Conservation (phyloP, 2,888 invertebrate species). For the Temnothorax ravouxi region DNA sequence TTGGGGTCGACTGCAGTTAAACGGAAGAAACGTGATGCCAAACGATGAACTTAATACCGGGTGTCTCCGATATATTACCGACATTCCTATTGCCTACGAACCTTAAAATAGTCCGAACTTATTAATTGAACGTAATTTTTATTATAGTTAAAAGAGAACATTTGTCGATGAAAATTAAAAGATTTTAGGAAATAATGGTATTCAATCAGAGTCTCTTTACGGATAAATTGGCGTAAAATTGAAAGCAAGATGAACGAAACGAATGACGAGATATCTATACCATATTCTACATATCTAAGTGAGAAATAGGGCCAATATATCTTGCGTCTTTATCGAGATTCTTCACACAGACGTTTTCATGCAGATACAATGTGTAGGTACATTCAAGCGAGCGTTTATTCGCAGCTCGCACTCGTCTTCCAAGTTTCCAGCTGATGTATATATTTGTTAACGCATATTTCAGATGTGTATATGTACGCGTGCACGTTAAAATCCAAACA, state of each 20-base stretch:
- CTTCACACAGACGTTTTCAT: background rate
- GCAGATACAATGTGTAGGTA: background rate
- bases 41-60: background rate
- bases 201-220: background rate
- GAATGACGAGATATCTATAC: background rate
- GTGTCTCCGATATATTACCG: background rate
- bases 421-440: background rate
- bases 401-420: background rate
- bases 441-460: conserved; percentile 20
- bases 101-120: background rate
- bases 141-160: background rate
- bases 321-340: too few species aligned
- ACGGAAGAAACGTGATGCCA: conserved; percentile 15
- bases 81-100: background rate
- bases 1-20: background rate
- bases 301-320: background rate
- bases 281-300: background rate
- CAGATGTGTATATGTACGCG: background rate
- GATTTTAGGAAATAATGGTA: background rate
- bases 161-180: background rate
- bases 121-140: background rate
- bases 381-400: background rate
- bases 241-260: background rate
- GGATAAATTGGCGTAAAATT: background rate
- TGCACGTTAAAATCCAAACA: conserved; percentile 14